A percentile compares a stretch with the other conserved stretches of the same genome.
Conservation (phyloP, 2,113 vertebrate species). For the Oryzias celebensis region DNA sequence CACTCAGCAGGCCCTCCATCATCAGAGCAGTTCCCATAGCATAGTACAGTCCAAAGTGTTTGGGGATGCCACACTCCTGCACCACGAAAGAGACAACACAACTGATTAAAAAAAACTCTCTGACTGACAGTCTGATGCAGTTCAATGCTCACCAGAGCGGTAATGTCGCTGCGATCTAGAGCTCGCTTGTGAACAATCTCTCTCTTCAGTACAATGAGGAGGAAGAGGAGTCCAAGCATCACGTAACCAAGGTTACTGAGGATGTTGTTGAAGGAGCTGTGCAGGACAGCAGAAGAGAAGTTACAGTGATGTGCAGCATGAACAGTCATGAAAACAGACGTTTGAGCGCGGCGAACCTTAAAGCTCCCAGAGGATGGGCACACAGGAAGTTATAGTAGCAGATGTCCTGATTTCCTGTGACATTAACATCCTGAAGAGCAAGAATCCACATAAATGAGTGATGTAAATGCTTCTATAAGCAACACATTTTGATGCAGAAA, state of each 20-base stretch:
- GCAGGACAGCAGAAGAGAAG: neutral
- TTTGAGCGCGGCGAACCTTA: constrained; percentile 78
- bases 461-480: neutral
- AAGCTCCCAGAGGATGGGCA: constrained; percentile 90
- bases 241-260: constrained; percentile 96
- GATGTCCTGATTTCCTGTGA: constrained; percentile 97
- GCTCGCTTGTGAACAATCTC: constrained; percentile 90
- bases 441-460: neutral
- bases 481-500: neutral
- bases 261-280: constrained; percentile 97
- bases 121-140: no score
- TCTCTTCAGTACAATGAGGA: constrained; percentile 90
- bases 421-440: constrained; percentile 87
- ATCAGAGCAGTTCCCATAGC: constrained; percentile 97
- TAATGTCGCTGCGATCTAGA: constrained; percentile 79
- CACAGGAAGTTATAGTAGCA: constrained; percentile 99
- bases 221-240: constrained; percentile 93
- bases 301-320: fast-evolving
- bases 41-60: constrained; percentile 95
- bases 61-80: constrained; percentile 95
- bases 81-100: neutral
- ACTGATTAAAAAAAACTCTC: neutral
- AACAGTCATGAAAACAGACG: constrained; percentile 12
- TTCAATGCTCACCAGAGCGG: constrained; percentile 79
- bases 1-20: constrained; percentile 98